Conservation (phyloP, 2,888 invertebrate genomes). For the Ecdyonurus torrentis region DNA sequence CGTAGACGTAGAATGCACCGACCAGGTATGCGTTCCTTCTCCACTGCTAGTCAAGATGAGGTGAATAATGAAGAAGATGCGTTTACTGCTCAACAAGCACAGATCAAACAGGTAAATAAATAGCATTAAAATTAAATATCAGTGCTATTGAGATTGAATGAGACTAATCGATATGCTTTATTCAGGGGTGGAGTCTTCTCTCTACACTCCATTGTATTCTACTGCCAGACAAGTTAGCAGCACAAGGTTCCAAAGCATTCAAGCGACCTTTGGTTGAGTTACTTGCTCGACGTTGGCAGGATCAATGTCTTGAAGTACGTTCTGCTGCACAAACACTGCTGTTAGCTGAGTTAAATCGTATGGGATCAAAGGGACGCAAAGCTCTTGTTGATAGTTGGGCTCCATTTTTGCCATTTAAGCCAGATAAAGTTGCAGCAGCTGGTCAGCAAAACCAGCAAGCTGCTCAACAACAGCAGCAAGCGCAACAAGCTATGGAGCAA, state of each 20-base stretch:
- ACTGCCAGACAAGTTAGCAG: conserved; percentile 78
- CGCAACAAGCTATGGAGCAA: too few species aligned
- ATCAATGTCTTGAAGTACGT: conserved; percentile 91
- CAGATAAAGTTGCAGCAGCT: conserved; percentile 16
- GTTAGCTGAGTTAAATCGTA: conserved; percentile 75
- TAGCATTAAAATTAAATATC: too few species aligned
- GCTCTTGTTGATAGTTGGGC: conserved; percentile 91
- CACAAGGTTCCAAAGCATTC: conserved; percentile 54
- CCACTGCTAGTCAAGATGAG: conserved; percentile 50
- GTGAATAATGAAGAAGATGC: conserved; percentile 71
- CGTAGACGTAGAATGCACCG: conserved; percentile 58
- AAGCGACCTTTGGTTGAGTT: conserved; percentile 95
- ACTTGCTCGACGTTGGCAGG: conserved; percentile 93
- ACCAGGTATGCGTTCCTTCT: conserved; percentile 21
- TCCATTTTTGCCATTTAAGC: conserved; percentile 75
- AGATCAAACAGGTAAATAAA: conserved; percentile 61
- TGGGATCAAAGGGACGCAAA: conserved; percentile 84
- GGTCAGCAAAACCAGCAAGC: conserved; percentile 44
- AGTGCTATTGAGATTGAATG: too few species aligned
- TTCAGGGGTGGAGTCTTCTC: conserved; percentile 87
- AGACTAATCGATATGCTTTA: neutral
- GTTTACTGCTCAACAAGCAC: conserved; percentile 70
- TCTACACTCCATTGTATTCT: conserved; percentile 94
- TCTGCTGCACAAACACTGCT: conserved; percentile 94
- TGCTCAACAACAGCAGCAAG: conserved; percentile 13